Base-by-base conservation (phyloP, 2,797 vertebrate species). In the Tachyglossus aculeatus region DNA sequence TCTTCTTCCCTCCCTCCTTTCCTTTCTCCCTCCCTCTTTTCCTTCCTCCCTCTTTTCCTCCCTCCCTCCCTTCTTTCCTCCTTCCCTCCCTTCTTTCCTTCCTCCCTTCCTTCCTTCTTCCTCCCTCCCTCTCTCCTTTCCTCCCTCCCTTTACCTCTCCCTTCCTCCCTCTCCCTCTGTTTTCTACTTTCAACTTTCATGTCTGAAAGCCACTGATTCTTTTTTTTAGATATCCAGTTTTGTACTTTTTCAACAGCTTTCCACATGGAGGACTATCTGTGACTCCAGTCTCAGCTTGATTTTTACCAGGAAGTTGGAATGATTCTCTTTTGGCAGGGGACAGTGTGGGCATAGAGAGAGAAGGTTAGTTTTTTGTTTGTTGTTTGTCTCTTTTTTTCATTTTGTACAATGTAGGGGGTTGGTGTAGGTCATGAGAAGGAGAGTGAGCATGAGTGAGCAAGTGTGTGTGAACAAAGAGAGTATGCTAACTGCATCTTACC, bases 401-500 rank as follows among this genome's bases (percentile, higher is more conserved):
- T 83, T 92, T 94, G 92, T 90, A 89, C 85, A 76, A 84, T 67
- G 76, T 74, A 81, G 76, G 80, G 36, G 55, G 71, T 84, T 52
- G 5, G 77, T 82, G 77, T 74, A 82, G 82, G 88, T 58, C 70
- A 51, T 36, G 4, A 56, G 77, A 60, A 65, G 57, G 84, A 81
- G 77, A 40, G 41, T 72, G 72, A 74, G 44, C 47, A 29, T 51
- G 67, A 71, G 18, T 45, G 37, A 11, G 52, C 1, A 75, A 39
- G 61, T 75, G 62, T 69, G 78, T 73, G 80, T 92, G 90, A 86
- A 83, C 89, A 90, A 85, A 91, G 93, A 87, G 91, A 89, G 89
- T 83, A 90, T 77, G 74, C 66, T 86, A 90, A 89, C 91, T 86
- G 88, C 92, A 89, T 91, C 91, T 96, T 97, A 97, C 97, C 97